Evolutionary conservation across 2,113 vertebrate genomes (phyloP).

Genomic region (Hirundichthys speculiger): DNA sequence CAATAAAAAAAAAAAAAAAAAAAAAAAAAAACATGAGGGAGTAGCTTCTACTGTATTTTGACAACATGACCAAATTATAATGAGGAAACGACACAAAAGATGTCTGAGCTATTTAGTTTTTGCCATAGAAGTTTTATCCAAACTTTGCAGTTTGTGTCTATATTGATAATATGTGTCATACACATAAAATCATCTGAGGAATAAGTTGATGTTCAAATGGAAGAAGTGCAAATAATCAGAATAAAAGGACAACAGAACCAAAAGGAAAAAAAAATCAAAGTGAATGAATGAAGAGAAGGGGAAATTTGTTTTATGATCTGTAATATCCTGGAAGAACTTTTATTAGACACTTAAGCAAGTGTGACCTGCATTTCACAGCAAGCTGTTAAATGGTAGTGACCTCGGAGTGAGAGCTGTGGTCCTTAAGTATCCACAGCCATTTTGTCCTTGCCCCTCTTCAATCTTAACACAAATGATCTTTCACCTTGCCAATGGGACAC

Average conservation of each 20-base stretch:
- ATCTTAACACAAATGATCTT: slow-evolving; percentile 47
- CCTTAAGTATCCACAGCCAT: slow-evolving; percentile 28
- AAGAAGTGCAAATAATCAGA: slow-evolving; percentile 19
- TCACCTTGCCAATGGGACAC: slow-evolving; percentile 47
- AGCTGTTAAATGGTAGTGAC: slow-evolving; percentile 68
- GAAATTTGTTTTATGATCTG: slow-evolving; percentile 76
- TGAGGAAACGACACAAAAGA: slow-evolving; percentile 28
- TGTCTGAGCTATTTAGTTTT: slow-evolving; percentile 1
- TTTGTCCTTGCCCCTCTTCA: slow-evolving; percentile 13
- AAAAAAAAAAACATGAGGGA: slow-evolving; percentile 23
- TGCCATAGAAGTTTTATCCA: slow-evolving; percentile 1
- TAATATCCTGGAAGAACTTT: slow-evolving; percentile 77
- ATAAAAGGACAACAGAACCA: slow-evolving; percentile 13
- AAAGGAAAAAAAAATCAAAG: slow-evolving; percentile 17
- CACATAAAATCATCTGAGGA: too few species aligned
- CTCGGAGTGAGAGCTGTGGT: slow-evolving; percentile 32
- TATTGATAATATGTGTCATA: background rate
- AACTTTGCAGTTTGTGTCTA: background rate
- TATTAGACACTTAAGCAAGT: slow-evolving; percentile 70
- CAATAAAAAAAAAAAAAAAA: too few species aligned
- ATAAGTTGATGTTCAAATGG: slow-evolving; percentile 5
- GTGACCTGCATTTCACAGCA: slow-evolving; percentile 62
- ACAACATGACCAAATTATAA: slow-evolving; percentile 6
- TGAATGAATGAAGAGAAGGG: background rate
- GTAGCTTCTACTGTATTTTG: background rate